A percentile compares a stretch with the other conserved stretches of the same genome.
These are phyloP conservation scores for Apotomis betuletana DNA, from an alignment of 2,888 invertebrate genomes.

Conservation along the genomic window DNA sequence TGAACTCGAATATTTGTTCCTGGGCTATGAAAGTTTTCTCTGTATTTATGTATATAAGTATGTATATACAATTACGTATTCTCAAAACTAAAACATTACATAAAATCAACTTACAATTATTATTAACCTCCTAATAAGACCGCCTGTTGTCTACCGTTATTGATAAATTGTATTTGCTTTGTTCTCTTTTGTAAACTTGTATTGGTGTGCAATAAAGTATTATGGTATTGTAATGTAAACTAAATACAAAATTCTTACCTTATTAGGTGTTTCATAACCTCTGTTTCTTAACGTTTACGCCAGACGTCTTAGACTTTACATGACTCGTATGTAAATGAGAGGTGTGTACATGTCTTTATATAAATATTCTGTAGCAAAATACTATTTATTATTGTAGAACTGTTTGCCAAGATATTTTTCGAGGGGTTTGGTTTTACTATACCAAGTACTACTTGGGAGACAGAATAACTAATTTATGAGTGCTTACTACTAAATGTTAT, in stretches of 20 bases:
- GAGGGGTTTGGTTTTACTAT: neutral
- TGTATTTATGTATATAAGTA: too few species aligned
- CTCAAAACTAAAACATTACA: too few species aligned
- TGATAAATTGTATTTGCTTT: too few species aligned
- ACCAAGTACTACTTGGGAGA: neutral
- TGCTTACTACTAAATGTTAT: neutral
- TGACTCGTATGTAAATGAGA: neutral
- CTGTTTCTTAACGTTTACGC: neutral
- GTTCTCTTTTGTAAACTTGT: too few species aligned
- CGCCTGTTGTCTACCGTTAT: too few species aligned
- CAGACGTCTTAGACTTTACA: neutral
- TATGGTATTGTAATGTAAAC: neutral
- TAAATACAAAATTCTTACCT: too few species aligned
- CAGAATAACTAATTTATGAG: neutral
- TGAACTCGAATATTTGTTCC: too few species aligned
- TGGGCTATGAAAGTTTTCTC: too few species aligned
- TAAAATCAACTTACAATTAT: too few species aligned
- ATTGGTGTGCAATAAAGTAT: too few species aligned
- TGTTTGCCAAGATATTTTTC: neutral
- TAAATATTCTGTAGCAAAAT: slow-evolving; percentile 5
- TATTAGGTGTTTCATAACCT: neutral
- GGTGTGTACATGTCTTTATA: slow-evolving; percentile 4
- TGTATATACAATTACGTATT: too few species aligned
- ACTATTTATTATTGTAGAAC: neutral
- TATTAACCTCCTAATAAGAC: too few species aligned